Evolutionary conservation across 2,113 vertebrate genomes (phyloP).

Genomic region (Nothobranchius furzeri): DNA sequence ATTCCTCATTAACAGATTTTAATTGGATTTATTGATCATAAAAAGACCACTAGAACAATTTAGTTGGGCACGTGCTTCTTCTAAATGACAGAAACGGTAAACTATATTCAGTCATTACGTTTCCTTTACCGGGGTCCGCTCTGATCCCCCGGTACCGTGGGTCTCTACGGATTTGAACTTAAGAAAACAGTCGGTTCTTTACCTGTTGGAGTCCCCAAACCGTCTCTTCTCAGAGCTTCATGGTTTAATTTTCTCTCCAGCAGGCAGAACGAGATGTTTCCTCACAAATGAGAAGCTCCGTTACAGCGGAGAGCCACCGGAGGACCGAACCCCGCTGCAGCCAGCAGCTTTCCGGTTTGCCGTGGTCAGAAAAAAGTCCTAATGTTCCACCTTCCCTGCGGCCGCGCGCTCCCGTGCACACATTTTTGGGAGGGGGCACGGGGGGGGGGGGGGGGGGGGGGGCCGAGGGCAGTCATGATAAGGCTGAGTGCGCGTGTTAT

Average conservation of each 20-base stretch:
- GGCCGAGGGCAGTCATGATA: no score
- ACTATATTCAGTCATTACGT: no score
- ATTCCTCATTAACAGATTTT: no score
- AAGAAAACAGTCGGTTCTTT: neutral
- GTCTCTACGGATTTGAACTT: neutral
- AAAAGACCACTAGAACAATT: no score
- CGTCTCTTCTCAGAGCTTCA: slow-evolving; percentile 25
- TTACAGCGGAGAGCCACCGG: slow-evolving; percentile 6
- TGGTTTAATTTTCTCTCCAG: neutral
- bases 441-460: no score
- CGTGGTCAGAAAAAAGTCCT: neutral
- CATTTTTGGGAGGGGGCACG: neutral
- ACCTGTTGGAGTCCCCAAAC: slow-evolving; percentile 27
- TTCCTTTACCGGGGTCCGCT: neutral
- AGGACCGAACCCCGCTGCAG: slow-evolving; percentile 2
- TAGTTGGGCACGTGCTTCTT: no score
- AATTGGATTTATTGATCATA: no score
- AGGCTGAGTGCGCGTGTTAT: no score
- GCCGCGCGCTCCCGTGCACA: slow-evolving; percentile 20
- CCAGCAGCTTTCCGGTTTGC: slow-evolving; percentile 13
- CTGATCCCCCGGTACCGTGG: neutral
- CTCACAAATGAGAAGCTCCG: neutral
- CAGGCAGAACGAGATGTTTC: slow-evolving; percentile 8
- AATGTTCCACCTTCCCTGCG: slow-evolving; percentile 2
- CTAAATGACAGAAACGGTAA: no score